Evolutionary conservation across 2,797 vertebrate genomes (phyloP).

Genomic region (Kryptopterus vitreolus): DNA sequence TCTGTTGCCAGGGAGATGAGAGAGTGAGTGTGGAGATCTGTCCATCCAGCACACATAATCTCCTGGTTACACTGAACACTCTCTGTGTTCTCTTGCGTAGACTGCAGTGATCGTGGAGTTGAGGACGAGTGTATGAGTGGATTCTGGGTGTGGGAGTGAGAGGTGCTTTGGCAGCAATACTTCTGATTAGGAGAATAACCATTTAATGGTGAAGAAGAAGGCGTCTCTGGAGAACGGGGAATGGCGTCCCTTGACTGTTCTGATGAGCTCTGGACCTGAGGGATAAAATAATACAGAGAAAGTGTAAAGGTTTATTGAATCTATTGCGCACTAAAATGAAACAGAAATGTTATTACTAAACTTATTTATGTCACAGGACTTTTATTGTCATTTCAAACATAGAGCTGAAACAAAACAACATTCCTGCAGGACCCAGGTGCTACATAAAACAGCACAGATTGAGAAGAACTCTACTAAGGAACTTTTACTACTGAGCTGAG

Average conservation of each 20-base stretch:
- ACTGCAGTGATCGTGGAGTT: slow-evolving; percentile 54
- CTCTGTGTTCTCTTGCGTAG: slow-evolving; percentile 57
- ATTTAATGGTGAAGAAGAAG: slow-evolving; percentile 59
- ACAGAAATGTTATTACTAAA: background rate
- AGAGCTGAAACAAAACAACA: no score
- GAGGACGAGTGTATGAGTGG: slow-evolving; percentile 58
- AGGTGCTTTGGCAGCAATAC: slow-evolving; percentile 55
- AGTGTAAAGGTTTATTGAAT: background rate
- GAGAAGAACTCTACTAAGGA: background rate
- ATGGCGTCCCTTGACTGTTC: slow-evolving; percentile 66
- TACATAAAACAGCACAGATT: no score
- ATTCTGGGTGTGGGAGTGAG: slow-evolving; percentile 46
- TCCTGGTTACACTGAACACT: slow-evolving; percentile 50
- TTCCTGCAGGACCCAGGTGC: no score
- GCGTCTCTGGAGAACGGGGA: slow-evolving; percentile 55
- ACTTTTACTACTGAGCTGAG: background rate
- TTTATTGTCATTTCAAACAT: no score
- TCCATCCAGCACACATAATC: slow-evolving; percentile 61
- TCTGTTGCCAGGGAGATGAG: slow-evolving; percentile 81
- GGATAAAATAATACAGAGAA: background rate
- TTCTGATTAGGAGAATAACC: slow-evolving; percentile 55
- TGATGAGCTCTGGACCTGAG: slow-evolving; percentile 65
- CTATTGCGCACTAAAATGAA: no score
- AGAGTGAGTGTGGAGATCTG: slow-evolving; percentile 78
- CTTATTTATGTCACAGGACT: no score